Evolutionary conservation across 2,797 vertebrate species (phyloP), one percentile per base, ranked within the genome.

Genomic region (Coregonus ussuriensis): DNA sequence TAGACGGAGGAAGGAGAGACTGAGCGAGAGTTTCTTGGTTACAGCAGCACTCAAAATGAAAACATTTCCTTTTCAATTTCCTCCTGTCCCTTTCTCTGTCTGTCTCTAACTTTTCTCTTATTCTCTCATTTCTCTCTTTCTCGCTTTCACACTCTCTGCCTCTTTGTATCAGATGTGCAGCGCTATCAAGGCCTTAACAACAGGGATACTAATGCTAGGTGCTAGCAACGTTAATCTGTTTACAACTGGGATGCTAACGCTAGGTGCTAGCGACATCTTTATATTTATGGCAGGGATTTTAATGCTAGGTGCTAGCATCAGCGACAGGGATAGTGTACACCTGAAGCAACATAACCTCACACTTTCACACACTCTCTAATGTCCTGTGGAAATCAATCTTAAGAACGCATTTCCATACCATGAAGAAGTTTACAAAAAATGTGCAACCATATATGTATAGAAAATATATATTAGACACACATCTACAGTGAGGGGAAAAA

Each of bases 21-120:
- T 33, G 29, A 33, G 66, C 3, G 33, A 37, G 29, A 13, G 21
- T 29, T 72, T 66, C 53, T 62, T 31, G 65, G 18, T 56, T 74
- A 6, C 37, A 62, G 52, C 65, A 6, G 66, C n/a, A 70, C 69
- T 68, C 52, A 3, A 75, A 74, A 72, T 47, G 52, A 47, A 72
- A 72, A 68, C 1, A 5, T 67, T 37, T 16, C 2, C 25, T 67
- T 67, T 37, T n/a, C n/a, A 15, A 74, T 63, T 13, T 51, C 15
- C 51, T n/a, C n/a, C 11, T 56, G 3, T 56, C 63, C 16, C 16
- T 33, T 25, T 77, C 18, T 47, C 62, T 33, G n/a, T 72, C 62
- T 21, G 62, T 37, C 29, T 73, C 16, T 52, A 51, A 65, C 70
- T 62, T 53, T 72, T 54, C 72, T 74, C 35, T 63, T 14, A 16